Evolutionary conservation across 23 tunicate genomes (phyloP), one percentile per base, ranked within the genome.

Genomic region (Ascidia mentula): DNA sequence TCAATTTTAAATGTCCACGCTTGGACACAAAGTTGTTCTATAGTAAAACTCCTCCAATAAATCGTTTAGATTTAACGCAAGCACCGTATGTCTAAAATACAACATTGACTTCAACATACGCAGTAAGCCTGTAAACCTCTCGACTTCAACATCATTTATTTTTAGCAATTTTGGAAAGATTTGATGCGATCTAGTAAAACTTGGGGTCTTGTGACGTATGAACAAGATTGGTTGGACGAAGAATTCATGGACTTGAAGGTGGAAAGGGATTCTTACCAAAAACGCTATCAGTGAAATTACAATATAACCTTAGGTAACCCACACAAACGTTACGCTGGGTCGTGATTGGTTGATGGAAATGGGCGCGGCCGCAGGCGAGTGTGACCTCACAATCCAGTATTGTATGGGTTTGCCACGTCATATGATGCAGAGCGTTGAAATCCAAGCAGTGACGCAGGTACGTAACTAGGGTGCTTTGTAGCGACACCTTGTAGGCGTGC

Each of bases 341-440:
- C 77, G 84, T 8, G 70, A 92, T 37, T 92, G 97, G 97, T 31
- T 92, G 71, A 79, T 78, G 81, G 88, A 88, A 40, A 92, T 92
- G 97, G 97, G 97, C 17, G 76, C 74, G 7, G 97, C 80, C 7
- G 97, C 97, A 1, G 84, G 77, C 22, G 76, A 75, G 12, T 81
- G 69, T 75, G 88, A 86, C 69, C 45, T 92, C 78, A 87, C 88
- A 38, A 87, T 92, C 26, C 92, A 86, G 38, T 92, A 92, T 53
- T 92, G 97, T 71, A 86, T 86, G 97, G 92, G 86, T 0, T 59
- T 87, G 0, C 79, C 97, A 37, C 81, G 97, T 20, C 97, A 92
- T 46, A 92, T 92, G 92, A 78, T 92, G 73, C 97, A 92, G 80
- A 87, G 92, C 79, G 92, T 92, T 15, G 97, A 92, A 79, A 92